Evolutionary conservation across 2,797 vertebrate species (phyloP).

Genomic region (Choloepus didactylus): DNA sequence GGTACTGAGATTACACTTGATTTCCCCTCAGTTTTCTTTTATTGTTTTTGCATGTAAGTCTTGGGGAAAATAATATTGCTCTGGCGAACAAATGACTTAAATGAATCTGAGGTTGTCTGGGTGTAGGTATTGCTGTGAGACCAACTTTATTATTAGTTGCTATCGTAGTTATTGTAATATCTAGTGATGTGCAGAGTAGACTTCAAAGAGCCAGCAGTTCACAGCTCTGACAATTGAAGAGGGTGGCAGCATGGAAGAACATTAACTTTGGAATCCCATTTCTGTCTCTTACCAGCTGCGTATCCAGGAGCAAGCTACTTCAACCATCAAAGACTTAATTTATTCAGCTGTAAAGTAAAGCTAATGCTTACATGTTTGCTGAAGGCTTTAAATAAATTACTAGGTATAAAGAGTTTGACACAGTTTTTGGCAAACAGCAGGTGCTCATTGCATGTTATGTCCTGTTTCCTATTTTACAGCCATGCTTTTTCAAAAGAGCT

Average conservation of each 20-base stretch:
- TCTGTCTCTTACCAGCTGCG: slow-evolving; percentile 8
- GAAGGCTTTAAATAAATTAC: slow-evolving; percentile 73
- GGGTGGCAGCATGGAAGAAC: background rate
- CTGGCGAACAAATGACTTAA: slow-evolving; percentile 72
- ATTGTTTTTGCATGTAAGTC: slow-evolving; percentile 65
- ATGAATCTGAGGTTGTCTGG: slow-evolving; percentile 71
- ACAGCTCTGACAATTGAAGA: slow-evolving; percentile 18
- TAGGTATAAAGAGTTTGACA: slow-evolving; percentile 47
- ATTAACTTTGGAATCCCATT: slow-evolving; percentile 26
- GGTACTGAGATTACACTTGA: slow-evolving; percentile 74
- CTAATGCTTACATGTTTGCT: slow-evolving; percentile 65
- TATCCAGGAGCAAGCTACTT: slow-evolving; percentile 47
- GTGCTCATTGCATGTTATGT: slow-evolving; percentile 6
- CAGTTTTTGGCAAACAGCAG: slow-evolving; percentile 59
- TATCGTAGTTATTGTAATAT: slow-evolving; percentile 44
- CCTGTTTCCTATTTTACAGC: slow-evolving; percentile 37
- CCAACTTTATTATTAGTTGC: slow-evolving; percentile 60
- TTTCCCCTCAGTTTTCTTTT: slow-evolving; percentile 78
- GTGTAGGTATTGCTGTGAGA: slow-evolving; percentile 63
- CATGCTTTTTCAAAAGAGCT: slow-evolving; percentile 4
- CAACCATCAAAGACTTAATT: slow-evolving; percentile 64
- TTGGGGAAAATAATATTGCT: slow-evolving; percentile 70
- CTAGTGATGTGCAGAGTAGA: background rate
- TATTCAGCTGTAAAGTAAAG: slow-evolving; percentile 69
- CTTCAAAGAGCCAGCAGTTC: slow-evolving; percentile 54